Conservation (phyloP, 2,888 invertebrate genomes). For the Chymomyza fuscimana region DNA sequence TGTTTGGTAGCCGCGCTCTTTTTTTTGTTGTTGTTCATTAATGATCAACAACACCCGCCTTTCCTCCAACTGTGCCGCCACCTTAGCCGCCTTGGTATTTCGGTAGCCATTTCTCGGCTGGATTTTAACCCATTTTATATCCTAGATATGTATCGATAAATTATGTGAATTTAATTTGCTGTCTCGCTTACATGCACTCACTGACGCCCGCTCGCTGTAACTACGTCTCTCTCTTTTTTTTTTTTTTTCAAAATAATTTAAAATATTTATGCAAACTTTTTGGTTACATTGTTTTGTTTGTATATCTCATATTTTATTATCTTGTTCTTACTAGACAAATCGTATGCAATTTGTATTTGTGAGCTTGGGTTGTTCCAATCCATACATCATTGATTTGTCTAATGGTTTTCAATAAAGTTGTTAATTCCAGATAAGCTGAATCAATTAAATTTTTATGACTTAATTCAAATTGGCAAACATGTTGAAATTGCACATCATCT, state of each 20-base stretch:
- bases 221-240: neutral
- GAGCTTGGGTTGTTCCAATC: neutral
- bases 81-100: neutral
- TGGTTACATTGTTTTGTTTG: neutral
- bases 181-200: neutral
- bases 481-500: neutral
- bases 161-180: constrained; percentile 42
- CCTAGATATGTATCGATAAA: constrained; percentile 49
- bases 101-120: constrained; percentile 36
- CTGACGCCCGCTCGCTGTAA: neutral
- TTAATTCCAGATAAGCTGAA: neutral
- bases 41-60: neutral
- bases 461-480: neutral
- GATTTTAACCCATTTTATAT: constrained; percentile 64
- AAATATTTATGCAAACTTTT: neutral
- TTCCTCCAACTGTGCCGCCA: neutral
- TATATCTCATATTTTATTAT: too few species aligned
- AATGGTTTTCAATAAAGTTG: neutral
- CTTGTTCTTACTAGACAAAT: neutral
- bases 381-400: neutral
- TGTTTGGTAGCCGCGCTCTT: neutral
- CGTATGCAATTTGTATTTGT: constrained; percentile 44
- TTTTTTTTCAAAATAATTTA: neutral
- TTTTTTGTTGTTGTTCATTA: constrained; percentile 24
- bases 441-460: neutral